A percentile compares a stretch with the other conserved stretches of the same genome.
These are phyloP conservation scores for Ornithoptera alexandrae DNA, from an alignment of 2,888 invertebrate species.

Conservation along the genomic window DNA sequence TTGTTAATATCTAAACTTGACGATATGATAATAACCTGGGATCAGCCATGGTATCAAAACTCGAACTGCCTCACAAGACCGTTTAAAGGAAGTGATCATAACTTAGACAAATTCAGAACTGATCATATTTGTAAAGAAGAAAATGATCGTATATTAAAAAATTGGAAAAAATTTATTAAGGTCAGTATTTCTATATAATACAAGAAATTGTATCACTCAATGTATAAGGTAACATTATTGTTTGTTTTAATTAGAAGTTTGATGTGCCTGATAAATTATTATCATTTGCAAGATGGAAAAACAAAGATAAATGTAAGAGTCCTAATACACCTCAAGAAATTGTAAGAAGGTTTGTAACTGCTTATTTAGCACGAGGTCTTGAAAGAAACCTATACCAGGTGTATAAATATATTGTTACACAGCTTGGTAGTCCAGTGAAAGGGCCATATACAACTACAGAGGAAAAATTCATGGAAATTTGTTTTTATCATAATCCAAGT, in stretches of 20 bases:
- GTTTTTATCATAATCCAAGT: slow-evolving; percentile 50
- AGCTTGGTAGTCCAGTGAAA: slow-evolving; percentile 45
- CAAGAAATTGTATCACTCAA: neutral
- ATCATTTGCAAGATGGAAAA: slow-evolving; percentile 60
- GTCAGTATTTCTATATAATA: slow-evolving; percentile 36
- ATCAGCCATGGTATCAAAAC: slow-evolving; percentile 66
- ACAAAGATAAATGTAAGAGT: slow-evolving; percentile 43
- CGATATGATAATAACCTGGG: slow-evolving; percentile 51
- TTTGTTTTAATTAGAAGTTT: slow-evolving; percentile 47
- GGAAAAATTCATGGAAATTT: slow-evolving; percentile 61
- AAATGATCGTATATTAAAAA: slow-evolving; percentile 49
- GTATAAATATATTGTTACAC: slow-evolving; percentile 48
- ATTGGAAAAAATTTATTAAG: slow-evolving; percentile 59
- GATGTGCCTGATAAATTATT: slow-evolving; percentile 56
- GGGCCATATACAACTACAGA: slow-evolving; percentile 51
- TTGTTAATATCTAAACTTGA: slow-evolving; percentile 44
- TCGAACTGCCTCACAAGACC: slow-evolving; percentile 46
- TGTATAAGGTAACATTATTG: slow-evolving; percentile 5
- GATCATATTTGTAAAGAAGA: slow-evolving; percentile 55
- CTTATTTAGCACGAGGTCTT: slow-evolving; percentile 59
- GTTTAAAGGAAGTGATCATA: slow-evolving; percentile 35
- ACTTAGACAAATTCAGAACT: slow-evolving; percentile 42
- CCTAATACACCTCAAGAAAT: slow-evolving; percentile 48
- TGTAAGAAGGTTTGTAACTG: slow-evolving; percentile 52
- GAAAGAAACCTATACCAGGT: slow-evolving; percentile 60